phyloP scores from a whole-genome alignment of 2,797 vertebrate species.

The Manis pentadactyla region DNA sequence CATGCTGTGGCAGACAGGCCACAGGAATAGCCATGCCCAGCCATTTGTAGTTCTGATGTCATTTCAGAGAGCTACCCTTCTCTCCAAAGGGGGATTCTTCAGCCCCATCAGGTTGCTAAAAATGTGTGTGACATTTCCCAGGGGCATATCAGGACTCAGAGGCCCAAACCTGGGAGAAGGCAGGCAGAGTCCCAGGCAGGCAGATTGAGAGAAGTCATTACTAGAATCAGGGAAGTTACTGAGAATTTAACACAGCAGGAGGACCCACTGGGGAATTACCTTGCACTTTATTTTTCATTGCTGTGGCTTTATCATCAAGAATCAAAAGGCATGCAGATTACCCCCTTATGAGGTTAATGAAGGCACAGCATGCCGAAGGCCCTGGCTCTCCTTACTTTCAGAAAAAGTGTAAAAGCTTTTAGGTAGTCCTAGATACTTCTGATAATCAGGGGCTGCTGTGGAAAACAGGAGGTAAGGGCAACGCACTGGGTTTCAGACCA shows the following conservation, averaged over 20 bases:
- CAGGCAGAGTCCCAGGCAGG: not conserved
- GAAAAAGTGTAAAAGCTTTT: not conserved
- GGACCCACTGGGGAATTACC: not conserved
- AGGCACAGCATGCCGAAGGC: not conserved
- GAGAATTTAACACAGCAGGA: not conserved
- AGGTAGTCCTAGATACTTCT: not conserved
- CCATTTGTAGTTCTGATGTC: not conserved
- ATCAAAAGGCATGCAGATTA: not conserved
- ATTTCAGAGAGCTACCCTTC: not conserved
- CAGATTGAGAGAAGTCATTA: not conserved
- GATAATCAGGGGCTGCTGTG: not conserved
- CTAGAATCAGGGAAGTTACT: not conserved
- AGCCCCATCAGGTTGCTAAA: not conserved
- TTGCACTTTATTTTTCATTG: not conserved
- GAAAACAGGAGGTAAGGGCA: not conserved
- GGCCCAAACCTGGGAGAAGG: not conserved
- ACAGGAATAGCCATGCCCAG: not conserved
- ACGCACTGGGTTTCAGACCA: not conserved
- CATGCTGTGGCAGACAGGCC: not conserved
- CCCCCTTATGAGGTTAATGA: not conserved
- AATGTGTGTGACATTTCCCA: not conserved
- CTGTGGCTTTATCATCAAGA: not conserved
- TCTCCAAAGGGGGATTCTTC: not conserved
- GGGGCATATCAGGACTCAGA: not conserved
- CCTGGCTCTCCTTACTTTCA: not conserved